A percentile compares a stretch with the other conserved stretches of the same genome.
These are phyloP conservation scores for Philopedon plagiatum DNA, from an alignment of 2,888 invertebrate genomes.

Conservation along the genomic window DNA sequence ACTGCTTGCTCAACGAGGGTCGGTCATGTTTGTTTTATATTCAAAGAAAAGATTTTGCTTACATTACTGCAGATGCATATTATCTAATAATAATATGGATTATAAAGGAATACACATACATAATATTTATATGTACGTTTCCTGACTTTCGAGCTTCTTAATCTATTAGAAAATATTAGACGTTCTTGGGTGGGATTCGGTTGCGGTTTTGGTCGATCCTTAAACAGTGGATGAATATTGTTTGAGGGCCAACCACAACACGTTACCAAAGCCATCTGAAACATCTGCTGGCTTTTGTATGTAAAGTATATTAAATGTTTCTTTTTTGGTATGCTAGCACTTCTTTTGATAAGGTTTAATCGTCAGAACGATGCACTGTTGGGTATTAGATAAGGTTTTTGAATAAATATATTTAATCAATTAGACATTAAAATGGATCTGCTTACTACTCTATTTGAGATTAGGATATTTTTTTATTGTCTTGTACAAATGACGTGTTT, in stretches of 20 bases:
- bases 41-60: neutral
- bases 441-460: conserved; percentile 61
- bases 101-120: conserved; percentile 17
- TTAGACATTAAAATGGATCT: conserved; percentile 59
- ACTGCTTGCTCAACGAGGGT: neutral
- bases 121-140: conserved; percentile 30
- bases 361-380: conserved; percentile 63
- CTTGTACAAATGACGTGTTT: conserved; percentile 57
- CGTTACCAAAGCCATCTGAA: too few relatives aligned
- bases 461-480: conserved; percentile 61
- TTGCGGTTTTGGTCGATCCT: too few relatives aligned
- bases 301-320: conserved; percentile 61
- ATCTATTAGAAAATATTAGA: conserved; percentile 52
- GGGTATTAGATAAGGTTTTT: conserved; percentile 64
- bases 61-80: too few relatives aligned
- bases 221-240: too few relatives aligned
- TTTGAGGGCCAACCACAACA: too few relatives aligned
- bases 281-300: conserved; percentile 63
- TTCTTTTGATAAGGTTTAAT: conserved; percentile 54
- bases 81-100: neutral
- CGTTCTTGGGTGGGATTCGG: too few relatives aligned
- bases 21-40: neutral
- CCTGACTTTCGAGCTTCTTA: conserved; percentile 51
- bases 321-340: conserved; percentile 62
- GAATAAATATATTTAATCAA: conserved; percentile 59